Evolutionary conservation across 2,888 invertebrate genomes (phyloP).

Genomic region (Julus scanicus): DNA sequence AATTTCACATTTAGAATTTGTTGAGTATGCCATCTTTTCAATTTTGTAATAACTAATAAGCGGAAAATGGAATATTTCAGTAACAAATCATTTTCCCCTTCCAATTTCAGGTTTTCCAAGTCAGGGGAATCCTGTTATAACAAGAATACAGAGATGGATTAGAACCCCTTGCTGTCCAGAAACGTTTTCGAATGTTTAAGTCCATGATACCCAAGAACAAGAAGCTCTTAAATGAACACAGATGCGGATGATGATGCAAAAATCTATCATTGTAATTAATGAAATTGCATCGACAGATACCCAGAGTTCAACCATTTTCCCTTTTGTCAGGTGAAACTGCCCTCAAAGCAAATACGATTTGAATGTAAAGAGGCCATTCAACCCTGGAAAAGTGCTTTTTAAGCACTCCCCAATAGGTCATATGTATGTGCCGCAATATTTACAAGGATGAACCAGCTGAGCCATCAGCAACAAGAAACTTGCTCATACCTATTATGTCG

Average conservation of each 20-base stretch:
- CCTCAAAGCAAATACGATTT: constrained; percentile 39
- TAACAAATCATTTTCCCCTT: no score
- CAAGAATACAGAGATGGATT: no score
- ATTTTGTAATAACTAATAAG: no score
- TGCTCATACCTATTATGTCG: neutral
- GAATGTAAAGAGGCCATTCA: constrained; percentile 36
- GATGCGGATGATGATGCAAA: constrained; percentile 15
- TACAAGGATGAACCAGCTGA: neutral
- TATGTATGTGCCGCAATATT: neutral
- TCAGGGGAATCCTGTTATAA: no score
- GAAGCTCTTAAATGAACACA: no score
- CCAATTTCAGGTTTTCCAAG: no score
- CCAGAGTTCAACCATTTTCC: constrained; percentile 30
- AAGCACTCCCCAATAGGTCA: constrained; percentile 39
- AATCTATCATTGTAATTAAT: neutral
- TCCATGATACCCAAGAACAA: no score
- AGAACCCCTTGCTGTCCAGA: no score
- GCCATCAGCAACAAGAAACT: neutral
- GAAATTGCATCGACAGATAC: constrained; percentile 13
- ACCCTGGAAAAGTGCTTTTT: constrained; percentile 30
- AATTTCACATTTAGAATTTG: no score
- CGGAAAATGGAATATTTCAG: no score
- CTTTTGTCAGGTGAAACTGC: constrained; percentile 19
- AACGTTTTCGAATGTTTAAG: no score
- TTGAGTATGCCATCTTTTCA: no score